phyloP scores from a whole-genome alignment of 1,140 invertebrate genomes.

The Drosophila hydei region DNA sequence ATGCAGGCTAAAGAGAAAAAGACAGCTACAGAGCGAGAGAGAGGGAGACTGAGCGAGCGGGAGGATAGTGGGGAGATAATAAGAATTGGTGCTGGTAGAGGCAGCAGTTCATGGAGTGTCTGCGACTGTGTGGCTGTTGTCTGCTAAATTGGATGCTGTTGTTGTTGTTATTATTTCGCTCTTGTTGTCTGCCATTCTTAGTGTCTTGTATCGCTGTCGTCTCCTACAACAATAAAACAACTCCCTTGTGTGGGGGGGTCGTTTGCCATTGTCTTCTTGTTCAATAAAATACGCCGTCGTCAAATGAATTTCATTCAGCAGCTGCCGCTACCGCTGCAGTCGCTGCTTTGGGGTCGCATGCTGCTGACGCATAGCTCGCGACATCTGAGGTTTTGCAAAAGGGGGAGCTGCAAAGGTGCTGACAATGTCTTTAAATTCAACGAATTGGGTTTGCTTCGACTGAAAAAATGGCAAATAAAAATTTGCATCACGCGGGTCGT shows the following conservation, averaged over 20 bases:
- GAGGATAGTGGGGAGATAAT: conserved; percentile 13
- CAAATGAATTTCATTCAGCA: conserved; percentile 69
- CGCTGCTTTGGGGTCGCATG: conserved; percentile 39
- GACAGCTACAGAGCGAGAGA: background rate
- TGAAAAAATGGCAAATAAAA: conserved; percentile 20
- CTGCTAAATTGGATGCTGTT: conserved; percentile 71
- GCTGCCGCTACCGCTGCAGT: conserved; percentile 47
- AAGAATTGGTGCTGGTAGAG: conserved; percentile 1
- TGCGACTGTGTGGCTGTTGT: conserved; percentile 43
- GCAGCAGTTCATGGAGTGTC: conserved; percentile 21
- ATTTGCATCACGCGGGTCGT: conserved; percentile 35
- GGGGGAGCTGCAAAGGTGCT: conserved; percentile 3
- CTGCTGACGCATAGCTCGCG: conserved; percentile 60
- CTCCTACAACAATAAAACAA: conserved; percentile 54
- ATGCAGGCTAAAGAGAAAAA: background rate
- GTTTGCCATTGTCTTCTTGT: conserved; percentile 41
- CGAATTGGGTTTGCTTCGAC: conserved; percentile 24
- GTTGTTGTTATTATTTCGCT: conserved; percentile 25
- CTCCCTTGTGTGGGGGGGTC: conserved; percentile 57
- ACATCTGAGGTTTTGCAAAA: conserved; percentile 10
- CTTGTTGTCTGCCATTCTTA: conserved; percentile 38
- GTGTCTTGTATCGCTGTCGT: conserved; percentile 13
- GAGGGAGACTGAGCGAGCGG: conserved; percentile 9
- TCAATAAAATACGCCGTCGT: conserved; percentile 63
- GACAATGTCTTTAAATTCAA: conserved; percentile 27